phyloP scores from a whole-genome alignment of 2,113 vertebrate genomes.

The Entomyzon cyanotis region DNA sequence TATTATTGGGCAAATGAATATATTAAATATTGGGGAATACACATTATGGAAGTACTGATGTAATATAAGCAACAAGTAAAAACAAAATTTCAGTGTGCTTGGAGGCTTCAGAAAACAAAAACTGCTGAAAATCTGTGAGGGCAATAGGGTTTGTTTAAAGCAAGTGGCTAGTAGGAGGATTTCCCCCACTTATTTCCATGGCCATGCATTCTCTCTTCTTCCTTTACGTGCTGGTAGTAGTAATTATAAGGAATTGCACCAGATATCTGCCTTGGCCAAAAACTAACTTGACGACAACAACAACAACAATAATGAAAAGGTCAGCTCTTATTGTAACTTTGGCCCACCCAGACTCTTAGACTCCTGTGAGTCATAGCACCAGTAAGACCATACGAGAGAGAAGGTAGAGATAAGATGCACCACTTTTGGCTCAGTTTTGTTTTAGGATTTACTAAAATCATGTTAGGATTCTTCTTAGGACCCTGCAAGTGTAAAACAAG shows the following conservation, averaged over 20 bases:
- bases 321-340: neutral
- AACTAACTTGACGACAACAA: neutral
- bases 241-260: neutral
- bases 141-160: neutral
- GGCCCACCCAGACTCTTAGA: too few species aligned
- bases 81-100: neutral
- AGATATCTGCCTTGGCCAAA: neutral
- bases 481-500: neutral
- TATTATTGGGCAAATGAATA: neutral
- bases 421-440: neutral
- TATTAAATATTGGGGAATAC: neutral
- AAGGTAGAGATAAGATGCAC: neutral
- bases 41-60: neutral
- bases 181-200: neutral
- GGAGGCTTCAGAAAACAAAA: neutral
- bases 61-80: neutral
- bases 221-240: neutral
- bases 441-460: neutral
- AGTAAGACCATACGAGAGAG: neutral
- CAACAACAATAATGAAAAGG: neutral
- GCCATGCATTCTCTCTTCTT: neutral
- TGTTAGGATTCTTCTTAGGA: too few species aligned
- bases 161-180: neutral
- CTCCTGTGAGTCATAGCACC: fast-evolving
- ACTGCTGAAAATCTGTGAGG: neutral